Base-by-base conservation (phyloP, 2,888 invertebrate species). In the Allophyes oxyacanthae region DNA sequence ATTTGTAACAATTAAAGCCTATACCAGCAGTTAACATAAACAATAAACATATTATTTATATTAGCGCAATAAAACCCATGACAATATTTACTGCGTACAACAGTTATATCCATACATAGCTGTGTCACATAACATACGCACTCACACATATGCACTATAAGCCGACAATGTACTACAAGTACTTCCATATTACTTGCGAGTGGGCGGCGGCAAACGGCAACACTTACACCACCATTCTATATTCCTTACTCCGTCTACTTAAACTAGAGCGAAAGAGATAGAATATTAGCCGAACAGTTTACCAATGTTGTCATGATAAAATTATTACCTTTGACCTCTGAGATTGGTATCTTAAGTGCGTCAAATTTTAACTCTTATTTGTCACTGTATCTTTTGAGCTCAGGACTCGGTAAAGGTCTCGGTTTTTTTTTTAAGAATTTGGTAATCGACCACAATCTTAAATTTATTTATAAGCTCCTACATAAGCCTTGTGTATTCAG, bases 281-380 rank as follows among this genome's bases (percentile, higher is more conserved):
- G 58, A 64, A 56, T 37, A 46, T 36, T 38, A 43, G 44, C 49
- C 56, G 20, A 50, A 72, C 60, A 72, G 58, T 83, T 79, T 79
- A 80, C 74, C 71, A 80, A 84, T 81, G 75, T 65, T 83, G 77
- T 65, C 80, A 78, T 78, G 84, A 85, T 88, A 87, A 85, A 86
- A 84, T 82, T 75, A 84, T 85, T 85, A 88, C 87, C 84, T 87
- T 79, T 88, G 87, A 90, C 88, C 89, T 79, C 70, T 65, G 52
- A 70, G 78, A 76, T 73, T 78, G 32, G 42, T 63, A 62, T 62
- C 45, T 50, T 37, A 44, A 6, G 20, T 32, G 40, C 34, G 54
- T 50, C 40, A 64, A 57, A 44, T 48, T 59, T 64, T 41, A 43
- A 58, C 32, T 36, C 10, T 7, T 25, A 10, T 48, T 37, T 43